Percentiles rank a stretch among this genome's conserved stretches.
Evolutionary conservation across 2,888 invertebrate genomes (phyloP).

Genomic region (Cyrtodaria siliqua): DNA sequence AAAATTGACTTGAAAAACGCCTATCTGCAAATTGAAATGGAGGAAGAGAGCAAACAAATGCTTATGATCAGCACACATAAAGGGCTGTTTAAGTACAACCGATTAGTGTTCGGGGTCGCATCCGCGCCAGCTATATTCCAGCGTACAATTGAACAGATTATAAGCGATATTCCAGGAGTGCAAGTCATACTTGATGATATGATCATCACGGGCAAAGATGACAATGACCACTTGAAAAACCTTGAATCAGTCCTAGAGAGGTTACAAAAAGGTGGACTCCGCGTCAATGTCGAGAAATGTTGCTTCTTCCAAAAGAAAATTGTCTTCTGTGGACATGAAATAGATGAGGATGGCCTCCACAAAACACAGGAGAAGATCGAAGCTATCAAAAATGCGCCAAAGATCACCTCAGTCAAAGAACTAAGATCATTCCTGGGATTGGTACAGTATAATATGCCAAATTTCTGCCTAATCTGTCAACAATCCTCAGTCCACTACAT

Average conservation of each 20-base stretch:
- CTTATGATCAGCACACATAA: conserved; percentile 66
- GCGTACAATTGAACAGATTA: conserved; percentile 63
- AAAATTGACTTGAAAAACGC: conserved; percentile 71
- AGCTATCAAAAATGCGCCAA: conserved; percentile 19
- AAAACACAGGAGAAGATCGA: conserved; percentile 19
- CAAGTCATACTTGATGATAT: conserved; percentile 34
- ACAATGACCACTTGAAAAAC: conserved; percentile 25
- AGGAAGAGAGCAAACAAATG: conserved; percentile 31
- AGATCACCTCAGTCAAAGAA: conserved; percentile 20
- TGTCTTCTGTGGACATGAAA: conserved; percentile 23
- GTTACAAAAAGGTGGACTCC: conserved; percentile 11
- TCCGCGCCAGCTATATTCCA: conserved; percentile 64
- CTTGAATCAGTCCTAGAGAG: conserved; percentile 22
- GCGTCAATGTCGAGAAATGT: conserved; percentile 37
- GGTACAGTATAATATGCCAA: conserved; percentile 30
- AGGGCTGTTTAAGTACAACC: conserved; percentile 61
- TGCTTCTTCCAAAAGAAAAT: conserved; percentile 24
- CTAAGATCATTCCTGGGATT: conserved; percentile 25
- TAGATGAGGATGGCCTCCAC: conserved; percentile 22
- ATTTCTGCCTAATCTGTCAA: conserved; percentile 40
- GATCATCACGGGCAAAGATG: conserved; percentile 25
- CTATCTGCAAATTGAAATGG: conserved; percentile 49
- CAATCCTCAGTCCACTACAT: conserved; percentile 34
- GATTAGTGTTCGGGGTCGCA: conserved; percentile 64
- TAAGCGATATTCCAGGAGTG: conserved; percentile 54